phyloP scores from a whole-genome alignment of 2,888 invertebrate genomes.

The Melanostoma mellinum region DNA sequence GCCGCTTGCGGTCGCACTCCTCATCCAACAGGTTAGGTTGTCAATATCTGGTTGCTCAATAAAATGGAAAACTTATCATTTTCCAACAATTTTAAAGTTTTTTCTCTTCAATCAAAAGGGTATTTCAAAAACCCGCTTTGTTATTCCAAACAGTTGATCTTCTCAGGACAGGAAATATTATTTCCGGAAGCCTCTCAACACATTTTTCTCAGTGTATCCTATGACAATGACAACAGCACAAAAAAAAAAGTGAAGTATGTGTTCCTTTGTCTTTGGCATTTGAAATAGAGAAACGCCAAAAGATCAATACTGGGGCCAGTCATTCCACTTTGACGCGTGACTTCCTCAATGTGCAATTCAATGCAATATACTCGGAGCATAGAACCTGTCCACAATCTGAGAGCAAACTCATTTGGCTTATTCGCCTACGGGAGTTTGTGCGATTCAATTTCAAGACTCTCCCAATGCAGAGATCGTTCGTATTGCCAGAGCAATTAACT shows the following conservation, averaged over 20 bases:
- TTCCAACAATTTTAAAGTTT: no score
- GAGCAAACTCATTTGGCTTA: conserved; percentile 29
- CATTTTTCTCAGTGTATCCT: neutral
- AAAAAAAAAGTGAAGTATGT: neutral
- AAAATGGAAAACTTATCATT: neutral
- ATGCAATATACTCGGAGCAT: neutral
- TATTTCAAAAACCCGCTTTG: no score
- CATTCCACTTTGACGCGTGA: conserved; percentile 56
- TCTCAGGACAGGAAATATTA: no score
- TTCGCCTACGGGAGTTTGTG: conserved; percentile 20
- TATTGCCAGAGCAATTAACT: conserved; percentile 57
- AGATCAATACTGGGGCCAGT: conserved; percentile 56
- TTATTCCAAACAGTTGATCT: no score
- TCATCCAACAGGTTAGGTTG: neutral
- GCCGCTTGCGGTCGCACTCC: conserved; percentile 5
- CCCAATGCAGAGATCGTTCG: conserved; percentile 27
- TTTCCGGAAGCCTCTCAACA: no score
- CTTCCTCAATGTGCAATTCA: conserved; percentile 28
- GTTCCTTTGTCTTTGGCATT: neutral
- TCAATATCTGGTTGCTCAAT: neutral
- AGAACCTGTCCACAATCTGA: conserved; percentile 43
- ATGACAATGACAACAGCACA: neutral
- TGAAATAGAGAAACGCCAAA: conserved; percentile 14
- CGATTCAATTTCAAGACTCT: conserved; percentile 60
- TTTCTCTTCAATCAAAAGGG: no score